Evolutionary conservation across 2,888 invertebrate species (phyloP), one percentile per base, ranked within the genome.

Genomic region (Volucella bombylans): DNA sequence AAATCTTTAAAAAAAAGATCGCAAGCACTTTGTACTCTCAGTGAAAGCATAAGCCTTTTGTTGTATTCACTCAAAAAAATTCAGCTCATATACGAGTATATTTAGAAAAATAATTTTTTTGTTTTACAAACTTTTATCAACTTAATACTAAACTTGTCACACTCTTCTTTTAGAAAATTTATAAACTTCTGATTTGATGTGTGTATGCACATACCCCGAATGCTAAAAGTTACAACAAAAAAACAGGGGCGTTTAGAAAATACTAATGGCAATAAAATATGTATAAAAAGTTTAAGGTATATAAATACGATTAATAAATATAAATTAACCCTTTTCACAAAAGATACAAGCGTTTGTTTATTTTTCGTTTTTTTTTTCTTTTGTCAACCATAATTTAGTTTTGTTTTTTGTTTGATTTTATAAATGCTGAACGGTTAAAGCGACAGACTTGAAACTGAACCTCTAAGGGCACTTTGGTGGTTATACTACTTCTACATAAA

Each of bases 391-490:
- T 47, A n/a, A 54, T 61, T 68, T 62, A 72, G 38, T 39, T 15
- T 45, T 59, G 4, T 38, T 6, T 14, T 54, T 61, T 54, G 1
- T 59, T 82, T 77, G 57, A 31, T 31, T 31, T 31, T 31, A 6
- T 71, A 82, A 76, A 81, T 68, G 64, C 59, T 81, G 31, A 41
- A 45, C 23, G 31, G 64, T 52, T 47, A 18, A 77, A 61, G 54
- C 31, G 47, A 52, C 10, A 18, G 52, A 43, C 59, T 77, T 71
- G 71, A 68, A 74, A 74, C 31, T 74, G 74, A 80, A 86, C 73
- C 59, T 86, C 65, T 82, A 82, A 82, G 59, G 86, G 77, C 82
- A 86, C 86, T 86, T 86, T 86, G 86, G 86, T 86, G 81, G 77
- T 69, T 43, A 68, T 64, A 52, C 68, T 73, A 65, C 49, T 77